Evolutionary conservation across 1,140 invertebrate genomes (phyloP), one percentile per base, ranked within the genome.

Genomic region (Pseudomyrmex sp.): DNA sequence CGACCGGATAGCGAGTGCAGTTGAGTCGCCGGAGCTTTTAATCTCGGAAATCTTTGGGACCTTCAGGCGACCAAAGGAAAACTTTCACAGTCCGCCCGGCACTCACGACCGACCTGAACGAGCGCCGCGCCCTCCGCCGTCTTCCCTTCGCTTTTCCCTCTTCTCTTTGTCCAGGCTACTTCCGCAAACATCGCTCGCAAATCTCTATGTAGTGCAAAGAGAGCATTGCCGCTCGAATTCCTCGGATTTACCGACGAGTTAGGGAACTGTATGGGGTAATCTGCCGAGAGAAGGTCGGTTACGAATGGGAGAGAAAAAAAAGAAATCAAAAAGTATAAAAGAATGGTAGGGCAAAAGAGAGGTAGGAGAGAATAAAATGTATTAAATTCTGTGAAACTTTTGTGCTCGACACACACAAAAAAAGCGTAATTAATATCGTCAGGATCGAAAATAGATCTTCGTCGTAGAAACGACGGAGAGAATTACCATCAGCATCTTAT

Each of bases 191-290:
- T 89, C 83, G 62, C 85, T 91, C 85, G 83, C 66, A 83, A 86
- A 90, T 84, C 91, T 86, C 84, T 86, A 85, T 82, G 18, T 79
- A 66, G 75, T 63, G 82, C 63, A 85, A 90, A 90, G 87, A 87
- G 83, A 83, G 70, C 66, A 83, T 69, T 70, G 52, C 63, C 50
- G 50, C 65, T 61, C 70, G 50, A 70, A 65, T 62, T 86, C 48
- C 82, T 75, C 72, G 86, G 89, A 89, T 92, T 92, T 91, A 91
- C 80, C 76, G 72, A 85, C 87, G 90, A 92, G 91, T 92, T 91
- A 91, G 85, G 90, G 89, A 91, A 92, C 89, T 90, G 86, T 90
- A 85, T 77, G 85, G 85, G 77, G 86, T 90, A 91, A 92, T 91
- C 90, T 89, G 73, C 80, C 87, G 44, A 44, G 54, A 70, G 70